Evolutionary conservation across 2,797 vertebrate genomes (phyloP).

Genomic region (Champsocephalus esox): DNA sequence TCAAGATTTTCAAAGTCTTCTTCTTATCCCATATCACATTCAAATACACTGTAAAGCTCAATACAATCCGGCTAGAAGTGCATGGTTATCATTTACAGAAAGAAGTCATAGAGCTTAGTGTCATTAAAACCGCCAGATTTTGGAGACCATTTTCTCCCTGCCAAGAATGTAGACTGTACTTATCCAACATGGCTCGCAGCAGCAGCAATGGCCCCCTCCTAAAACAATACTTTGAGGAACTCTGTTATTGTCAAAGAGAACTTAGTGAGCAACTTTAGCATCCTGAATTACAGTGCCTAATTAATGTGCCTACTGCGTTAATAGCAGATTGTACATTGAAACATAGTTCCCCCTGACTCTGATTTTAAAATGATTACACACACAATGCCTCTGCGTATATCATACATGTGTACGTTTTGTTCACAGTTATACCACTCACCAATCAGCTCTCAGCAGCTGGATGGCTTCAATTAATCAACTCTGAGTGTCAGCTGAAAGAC

Average conservation of each 20-base stretch:
- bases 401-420: slow-evolving; percentile 35
- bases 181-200: slow-evolving; percentile 33
- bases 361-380: slow-evolving; percentile 12
- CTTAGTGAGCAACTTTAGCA: slow-evolving; percentile 34
- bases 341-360: neutral
- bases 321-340: slow-evolving; percentile 2
- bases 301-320: too few relatives aligned
- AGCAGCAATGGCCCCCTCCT: slow-evolving; percentile 3
- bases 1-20: neutral
- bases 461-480: slow-evolving; percentile 57
- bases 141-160: slow-evolving; percentile 12
- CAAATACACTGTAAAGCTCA: slow-evolving; percentile 8
- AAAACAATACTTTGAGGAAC: slow-evolving; percentile 12
- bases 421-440: slow-evolving; percentile 44
- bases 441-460: slow-evolving; percentile 50
- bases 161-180: slow-evolving; percentile 32
- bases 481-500: slow-evolving; percentile 47
- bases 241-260: neutral
- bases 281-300: slow-evolving; percentile 8
- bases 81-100: slow-evolving; percentile 3
- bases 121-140: slow-evolving; percentile 13
- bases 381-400: slow-evolving; percentile 17
- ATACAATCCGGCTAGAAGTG: slow-evolving; percentile 2
- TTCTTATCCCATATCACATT: too few relatives aligned
- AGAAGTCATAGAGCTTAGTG: neutral